These are phyloP conservation scores for Andrena trimmerana DNA, from an alignment of 2,888 invertebrate genomes.

Conservation along the genomic window DNA sequence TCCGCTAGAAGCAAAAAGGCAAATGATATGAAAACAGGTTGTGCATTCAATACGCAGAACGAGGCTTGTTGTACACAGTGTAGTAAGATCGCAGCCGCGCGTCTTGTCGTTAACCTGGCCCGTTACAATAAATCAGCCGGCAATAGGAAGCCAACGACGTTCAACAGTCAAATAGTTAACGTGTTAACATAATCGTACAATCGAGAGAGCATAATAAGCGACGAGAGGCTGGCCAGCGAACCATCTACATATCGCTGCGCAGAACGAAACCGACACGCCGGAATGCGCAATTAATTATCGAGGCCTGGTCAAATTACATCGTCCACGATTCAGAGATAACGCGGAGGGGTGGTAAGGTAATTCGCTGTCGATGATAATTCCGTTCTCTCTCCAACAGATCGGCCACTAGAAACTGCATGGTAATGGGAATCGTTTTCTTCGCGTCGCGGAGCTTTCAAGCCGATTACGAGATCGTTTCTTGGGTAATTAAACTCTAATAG, in stretches of 20 bases:
- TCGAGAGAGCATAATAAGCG: conserved; percentile 36
- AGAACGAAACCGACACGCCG: conserved; percentile 37
- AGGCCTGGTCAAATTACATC: conserved; percentile 30
- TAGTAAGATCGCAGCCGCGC: conserved; percentile 30
- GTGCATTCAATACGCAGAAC: conserved; percentile 38
- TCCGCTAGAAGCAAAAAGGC: conserved; percentile 35
- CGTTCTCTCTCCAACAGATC: neutral
- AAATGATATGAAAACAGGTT: conserved; percentile 52
- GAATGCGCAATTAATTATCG: conserved; percentile 48
- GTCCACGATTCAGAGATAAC: conserved; percentile 20
- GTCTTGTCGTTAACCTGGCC: conserved; percentile 36
- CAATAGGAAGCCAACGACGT: conserved; percentile 48
- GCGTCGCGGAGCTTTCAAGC: neutral
- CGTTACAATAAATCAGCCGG: conserved; percentile 50
- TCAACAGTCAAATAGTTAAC: conserved; percentile 41
- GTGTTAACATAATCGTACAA: conserved; percentile 55
- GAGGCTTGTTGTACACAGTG: conserved; percentile 33
- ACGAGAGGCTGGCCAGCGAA: neutral
- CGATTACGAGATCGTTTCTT: no score
- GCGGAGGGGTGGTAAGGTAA: conserved; percentile 25
- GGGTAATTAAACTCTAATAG: no score
- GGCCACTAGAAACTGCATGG: neutral
- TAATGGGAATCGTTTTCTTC: conserved; percentile 19
- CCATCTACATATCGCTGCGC: neutral
- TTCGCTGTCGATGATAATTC: conserved; percentile 49